Percentiles rank a stretch among this genome's conserved stretches.
Evolutionary conservation across 2,888 invertebrate species (phyloP).

Genomic region (Sialis lutaria): DNA sequence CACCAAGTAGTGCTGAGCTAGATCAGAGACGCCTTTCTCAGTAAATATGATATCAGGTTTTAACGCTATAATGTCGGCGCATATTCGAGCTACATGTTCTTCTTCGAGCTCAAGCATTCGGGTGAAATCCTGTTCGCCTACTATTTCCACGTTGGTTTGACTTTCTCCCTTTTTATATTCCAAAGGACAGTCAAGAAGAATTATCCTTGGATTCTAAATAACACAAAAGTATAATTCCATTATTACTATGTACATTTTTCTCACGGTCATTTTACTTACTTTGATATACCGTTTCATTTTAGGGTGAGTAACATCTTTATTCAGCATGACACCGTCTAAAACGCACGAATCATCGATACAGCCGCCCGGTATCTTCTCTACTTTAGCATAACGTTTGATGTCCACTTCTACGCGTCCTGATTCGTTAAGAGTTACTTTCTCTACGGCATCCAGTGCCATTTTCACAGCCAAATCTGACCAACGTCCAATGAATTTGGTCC

Average conservation of each 20-base stretch:
- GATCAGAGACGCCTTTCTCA: slow-evolving; percentile 92
- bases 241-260: background rate
- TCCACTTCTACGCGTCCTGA: slow-evolving; percentile 90
- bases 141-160: slow-evolving; percentile 92
- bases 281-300: slow-evolving; percentile 88
- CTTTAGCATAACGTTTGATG: slow-evolving; percentile 93
- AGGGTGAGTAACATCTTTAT: slow-evolving; percentile 96
- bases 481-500: slow-evolving; percentile 91
- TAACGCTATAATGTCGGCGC: slow-evolving; percentile 82
- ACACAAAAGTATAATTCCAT: slow-evolving; percentile 1
- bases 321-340: slow-evolving; percentile 88
- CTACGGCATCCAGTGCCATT: slow-evolving; percentile 89
- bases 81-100: slow-evolving; percentile 76
- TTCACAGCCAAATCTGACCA: slow-evolving; percentile 93
- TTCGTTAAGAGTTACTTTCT: slow-evolving; percentile 75
- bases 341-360: slow-evolving; percentile 88
- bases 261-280: slow-evolving; percentile 11
- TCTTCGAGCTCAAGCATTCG: slow-evolving; percentile 90
- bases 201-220: slow-evolving; percentile 73
- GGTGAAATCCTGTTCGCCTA: slow-evolving; percentile 89
- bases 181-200: slow-evolving; percentile 85
- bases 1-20: slow-evolving; percentile 76
- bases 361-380: slow-evolving; percentile 90
- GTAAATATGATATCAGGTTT: slow-evolving; percentile 96
- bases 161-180: slow-evolving; percentile 99